Percentiles rank a stretch among this genome's conserved stretches.
Evolutionary conservation across 2,888 invertebrate species (phyloP).

Genomic region (Liodrosophila aerea): DNA sequence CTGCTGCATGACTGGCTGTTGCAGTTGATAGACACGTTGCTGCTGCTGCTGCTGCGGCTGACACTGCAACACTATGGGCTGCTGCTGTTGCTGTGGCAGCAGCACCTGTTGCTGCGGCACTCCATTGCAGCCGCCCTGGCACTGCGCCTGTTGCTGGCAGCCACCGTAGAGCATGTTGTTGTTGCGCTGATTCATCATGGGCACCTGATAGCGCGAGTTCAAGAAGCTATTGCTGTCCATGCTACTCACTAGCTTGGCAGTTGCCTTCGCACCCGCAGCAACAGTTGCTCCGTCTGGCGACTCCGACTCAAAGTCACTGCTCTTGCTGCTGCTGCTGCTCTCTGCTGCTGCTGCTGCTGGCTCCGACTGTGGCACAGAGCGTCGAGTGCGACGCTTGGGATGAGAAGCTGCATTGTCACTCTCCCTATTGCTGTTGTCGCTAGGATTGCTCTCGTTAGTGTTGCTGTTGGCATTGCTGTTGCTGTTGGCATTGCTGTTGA

Average conservation of each 20-base stretch:
- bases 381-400: slow-evolving; percentile 17
- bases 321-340: background rate
- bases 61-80: background rate
- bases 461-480: too few species aligned
- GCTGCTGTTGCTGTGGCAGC: slow-evolving; percentile 3
- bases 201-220: slow-evolving; percentile 39
- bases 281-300: background rate
- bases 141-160: slow-evolving; percentile 13
- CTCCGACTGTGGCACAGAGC: slow-evolving; percentile 15
- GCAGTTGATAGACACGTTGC: background rate
- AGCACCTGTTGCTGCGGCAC: slow-evolving; percentile 11
- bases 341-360: background rate
- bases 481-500: too few species aligned
- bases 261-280: too few species aligned
- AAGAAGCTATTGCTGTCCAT: slow-evolving; percentile 11
- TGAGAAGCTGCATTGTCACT: background rate
- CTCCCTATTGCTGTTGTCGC: background rate
- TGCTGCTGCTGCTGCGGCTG: slow-evolving; percentile 22
- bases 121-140: background rate
- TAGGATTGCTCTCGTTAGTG: too few species aligned
- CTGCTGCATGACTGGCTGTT: background rate
- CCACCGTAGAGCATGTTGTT: slow-evolving; percentile 17
- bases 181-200: slow-evolving; percentile 37
- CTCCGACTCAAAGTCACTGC: background rate
- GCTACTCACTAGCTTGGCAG: too few species aligned